Base-by-base conservation (phyloP, 2,888 invertebrate species). In the Hanleya hanleyi region DNA sequence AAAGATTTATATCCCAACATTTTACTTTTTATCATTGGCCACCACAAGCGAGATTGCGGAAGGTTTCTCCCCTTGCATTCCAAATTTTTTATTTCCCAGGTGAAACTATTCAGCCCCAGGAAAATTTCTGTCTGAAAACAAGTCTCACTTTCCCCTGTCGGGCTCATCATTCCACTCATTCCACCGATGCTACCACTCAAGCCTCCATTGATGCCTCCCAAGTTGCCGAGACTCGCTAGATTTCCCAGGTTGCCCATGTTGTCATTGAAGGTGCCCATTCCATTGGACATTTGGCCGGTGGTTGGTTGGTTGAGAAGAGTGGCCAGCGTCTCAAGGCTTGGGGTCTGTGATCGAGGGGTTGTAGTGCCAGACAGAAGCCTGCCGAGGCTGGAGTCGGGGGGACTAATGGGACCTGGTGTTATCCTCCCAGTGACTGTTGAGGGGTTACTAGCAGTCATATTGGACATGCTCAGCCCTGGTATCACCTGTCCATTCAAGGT, bases 401-500 rank as follows among this genome's bases (percentile, higher is more conserved):
- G 79, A 29, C 57, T 57, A 9, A 57, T 26, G 15, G 57, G 57
- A 29, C 22, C 57, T 57, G 57, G 57, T 15, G 57, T 57, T 15
- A 57, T 57, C 22, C 57, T 22, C 2, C 57, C 57, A n/a, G n/a
- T n/a, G n/a, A n/a, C n/a, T 29, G 57, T 22, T 29, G 32, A 15
- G 15, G 26, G 57, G 4, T 18, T 15, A 41, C 18, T 41, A 29
- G 26, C 57, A 2, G 29, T 57, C 9, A 57, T 26, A 57, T 57
- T 57, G 15, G 57, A 57, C 29, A 87, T 74, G 73, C 80, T 87
- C 75, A 88, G 74, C 12, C 87, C 87, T 33, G 85, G 81, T 35
- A 89, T 81, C 50, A 87, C 78, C 67, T 87, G 88, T 5, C 87
- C 87, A 80, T 89, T 88, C 73, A 89, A 71, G 18, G 87, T 81